phyloP scores from a whole-genome alignment of 2,888 invertebrate genomes.

The Sphinx pinastri region DNA sequence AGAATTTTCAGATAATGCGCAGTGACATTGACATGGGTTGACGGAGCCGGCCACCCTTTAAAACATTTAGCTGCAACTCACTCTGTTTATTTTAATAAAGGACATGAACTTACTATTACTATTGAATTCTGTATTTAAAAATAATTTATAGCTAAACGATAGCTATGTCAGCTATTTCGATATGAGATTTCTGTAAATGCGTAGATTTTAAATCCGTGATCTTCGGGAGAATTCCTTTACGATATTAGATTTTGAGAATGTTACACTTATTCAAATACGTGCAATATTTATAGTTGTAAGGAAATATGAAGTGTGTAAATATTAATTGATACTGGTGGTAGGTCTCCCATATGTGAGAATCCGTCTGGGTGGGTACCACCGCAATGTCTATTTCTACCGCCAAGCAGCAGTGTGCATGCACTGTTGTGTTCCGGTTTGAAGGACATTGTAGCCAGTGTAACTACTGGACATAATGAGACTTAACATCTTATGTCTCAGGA shows the following conservation, averaged over 20 bases:
- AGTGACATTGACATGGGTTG: conserved; percentile 78
- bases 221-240: background rate
- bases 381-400: too few species aligned
- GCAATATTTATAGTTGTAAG: background rate
- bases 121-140: background rate
- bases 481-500: too few species aligned
- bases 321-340: too few species aligned
- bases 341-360: too few species aligned
- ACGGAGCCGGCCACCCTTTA: conserved; percentile 63
- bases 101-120: conserved; percentile 14
- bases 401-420: too few species aligned
- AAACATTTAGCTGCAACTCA: conserved; percentile 68
- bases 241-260: background rate
- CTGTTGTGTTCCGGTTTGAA: too few species aligned
- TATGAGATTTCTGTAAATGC: background rate
- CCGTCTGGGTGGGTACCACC: too few species aligned
- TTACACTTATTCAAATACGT: background rate
- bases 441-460: too few species aligned
- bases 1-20: conserved; percentile 70
- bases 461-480: too few species aligned
- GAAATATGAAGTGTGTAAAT: background rate
- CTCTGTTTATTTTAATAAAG: conserved; percentile 67
- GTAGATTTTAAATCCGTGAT: background rate
- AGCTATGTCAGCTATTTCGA: background rate
- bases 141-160: background rate